Evolutionary conservation across 23 tunicate species (phyloP), one percentile per base, ranked within the genome.

Genomic region (Corella eumyota): DNA sequence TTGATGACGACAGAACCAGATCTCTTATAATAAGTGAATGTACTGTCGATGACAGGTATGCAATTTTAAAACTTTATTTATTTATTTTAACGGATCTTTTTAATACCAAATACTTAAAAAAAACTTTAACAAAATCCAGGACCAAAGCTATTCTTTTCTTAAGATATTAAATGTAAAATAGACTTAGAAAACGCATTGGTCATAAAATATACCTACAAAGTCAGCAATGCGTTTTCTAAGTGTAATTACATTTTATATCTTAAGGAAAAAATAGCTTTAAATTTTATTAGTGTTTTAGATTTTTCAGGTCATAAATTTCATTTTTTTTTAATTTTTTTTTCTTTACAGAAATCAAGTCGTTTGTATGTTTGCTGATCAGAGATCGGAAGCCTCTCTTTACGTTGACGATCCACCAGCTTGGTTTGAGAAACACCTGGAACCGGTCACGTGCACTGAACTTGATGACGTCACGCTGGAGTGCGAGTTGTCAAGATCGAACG

Each of bases 401-500:
- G 97, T 90, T 1, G 86, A 73, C 35, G 82, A 79, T 46, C 88
- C 86, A 13, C 97, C 97, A 46, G 97, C 97, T 4, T 78, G 66
- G 75, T 90, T 80, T 38, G 90, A 71, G 7, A 75, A 53, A 15
- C 60, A 62, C 0, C 57, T 84, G 27, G 32, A 55, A 68, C 30
- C 77, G 25, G 38, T 75, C 4, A 59, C 24, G 15, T 63, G 78
- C 45, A 84, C 78, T 9, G 94, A 84, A 68, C 67, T 73, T 45
- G 83, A 77, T 44, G 58, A 53, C n/a, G 60, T 77, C 69, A 40
- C 63, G 6, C 61, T 86, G 76, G 62, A 71, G 46, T 86, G 85
- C 33, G 76, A 77, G 58, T 65, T 86, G 26, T 77, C 95, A 2
- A 50, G 85, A 50, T 79, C 95, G 15, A 86, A 86, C 46, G 85